These are phyloP conservation scores for Ceyx melanurus DNA, from an alignment of 2,113 vertebrate species.

Conservation along the genomic window DNA sequence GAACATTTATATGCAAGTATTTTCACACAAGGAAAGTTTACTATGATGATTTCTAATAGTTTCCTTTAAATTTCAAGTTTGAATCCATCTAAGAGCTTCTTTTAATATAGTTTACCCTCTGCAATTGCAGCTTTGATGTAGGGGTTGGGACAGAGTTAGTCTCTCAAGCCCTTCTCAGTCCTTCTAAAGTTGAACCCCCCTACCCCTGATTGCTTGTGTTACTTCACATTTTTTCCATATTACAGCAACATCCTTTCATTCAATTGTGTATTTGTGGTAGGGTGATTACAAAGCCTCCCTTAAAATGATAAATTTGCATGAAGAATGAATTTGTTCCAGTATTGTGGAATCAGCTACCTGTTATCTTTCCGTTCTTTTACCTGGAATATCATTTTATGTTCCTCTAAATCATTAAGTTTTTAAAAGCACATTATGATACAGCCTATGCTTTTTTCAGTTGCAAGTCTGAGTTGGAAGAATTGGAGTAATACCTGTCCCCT, in stretches of 20 bases:
- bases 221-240: background rate
- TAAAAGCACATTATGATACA: fast-evolving
- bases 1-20: background rate
- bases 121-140: background rate
- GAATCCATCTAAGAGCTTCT: background rate
- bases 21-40: background rate
- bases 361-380: background rate
- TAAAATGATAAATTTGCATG: background rate
- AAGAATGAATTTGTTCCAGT: background rate
- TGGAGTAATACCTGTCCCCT: background rate
- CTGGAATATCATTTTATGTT: background rate
- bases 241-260: background rate
- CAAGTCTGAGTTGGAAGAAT: background rate
- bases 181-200: background rate
- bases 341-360: background rate
- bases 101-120: background rate
- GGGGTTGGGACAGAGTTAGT: background rate
- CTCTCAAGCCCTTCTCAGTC: background rate
- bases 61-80: background rate
- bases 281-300: background rate
- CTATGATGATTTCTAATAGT: background rate
- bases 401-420: background rate
- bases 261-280: background rate
- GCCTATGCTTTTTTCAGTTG: background rate
- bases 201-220: background rate